Conservation (phyloP, 1,140 invertebrate genomes). For the Platyscapa corneri region DNA sequence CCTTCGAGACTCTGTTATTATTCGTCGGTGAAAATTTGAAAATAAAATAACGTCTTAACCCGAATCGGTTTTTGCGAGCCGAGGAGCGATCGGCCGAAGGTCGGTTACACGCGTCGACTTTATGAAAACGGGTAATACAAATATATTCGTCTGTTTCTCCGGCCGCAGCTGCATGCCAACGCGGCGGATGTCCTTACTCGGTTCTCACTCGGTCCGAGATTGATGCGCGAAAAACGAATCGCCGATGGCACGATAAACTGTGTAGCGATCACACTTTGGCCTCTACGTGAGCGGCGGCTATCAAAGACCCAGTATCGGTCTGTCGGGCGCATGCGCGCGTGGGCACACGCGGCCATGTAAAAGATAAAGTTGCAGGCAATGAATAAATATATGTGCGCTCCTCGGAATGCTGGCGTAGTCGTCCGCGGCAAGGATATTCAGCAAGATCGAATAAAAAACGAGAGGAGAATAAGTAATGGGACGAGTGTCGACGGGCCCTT, state of each 20-base stretch:
- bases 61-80: background rate
- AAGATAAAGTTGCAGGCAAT: conserved; percentile 54
- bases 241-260: conserved; percentile 58
- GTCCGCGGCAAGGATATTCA: conserved; percentile 44
- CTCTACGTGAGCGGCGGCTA: conserved; percentile 50
- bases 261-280: conserved; percentile 58
- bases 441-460: conserved; percentile 14
- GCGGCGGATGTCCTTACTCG: background rate
- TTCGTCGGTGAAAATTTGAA: too few relatives aligned
- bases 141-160: background rate
- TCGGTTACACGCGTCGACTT: background rate
- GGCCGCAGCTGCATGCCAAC: background rate
- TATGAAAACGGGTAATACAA: conserved; percentile 18
- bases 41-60: too few relatives aligned
- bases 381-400: conserved; percentile 48
- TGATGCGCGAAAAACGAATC: conserved; percentile 56
- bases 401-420: background rate
- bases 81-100: too few relatives aligned
- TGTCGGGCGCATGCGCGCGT: background rate
- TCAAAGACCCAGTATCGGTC: background rate
- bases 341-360: conserved; percentile 49
- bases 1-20: too few relatives aligned
- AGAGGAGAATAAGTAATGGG: conserved; percentile 34
- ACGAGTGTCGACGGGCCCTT: background rate
- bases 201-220: conserved; percentile 22